These are phyloP conservation scores for Melangyna quadrimaculata DNA, from an alignment of 2,888 invertebrate species.

Conservation along the genomic window DNA sequence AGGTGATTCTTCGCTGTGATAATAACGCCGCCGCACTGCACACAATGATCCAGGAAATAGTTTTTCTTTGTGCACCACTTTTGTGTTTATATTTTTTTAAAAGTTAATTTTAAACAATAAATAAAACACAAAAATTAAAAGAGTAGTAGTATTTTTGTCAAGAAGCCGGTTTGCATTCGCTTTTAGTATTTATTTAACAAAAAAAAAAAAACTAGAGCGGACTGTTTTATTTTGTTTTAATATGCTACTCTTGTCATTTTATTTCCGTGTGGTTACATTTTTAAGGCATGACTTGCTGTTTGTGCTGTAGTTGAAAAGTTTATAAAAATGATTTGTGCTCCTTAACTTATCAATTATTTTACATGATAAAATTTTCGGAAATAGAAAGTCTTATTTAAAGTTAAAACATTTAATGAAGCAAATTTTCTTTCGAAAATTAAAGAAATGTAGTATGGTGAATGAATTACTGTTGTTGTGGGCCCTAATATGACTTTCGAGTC, in stretches of 20 bases:
- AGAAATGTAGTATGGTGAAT: too few relatives aligned
- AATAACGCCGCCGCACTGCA: background rate
- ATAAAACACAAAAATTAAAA: background rate
- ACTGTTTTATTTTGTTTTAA: background rate
- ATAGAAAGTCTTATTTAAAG: background rate
- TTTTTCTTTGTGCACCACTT: background rate
- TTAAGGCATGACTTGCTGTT: background rate
- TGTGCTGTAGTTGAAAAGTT: background rate
- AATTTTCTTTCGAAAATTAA: too few relatives aligned
- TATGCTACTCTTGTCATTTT: background rate
- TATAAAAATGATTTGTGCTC: background rate
- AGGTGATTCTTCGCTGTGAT: conserved; percentile 36
- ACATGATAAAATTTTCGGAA: background rate
- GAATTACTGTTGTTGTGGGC: too few relatives aligned
- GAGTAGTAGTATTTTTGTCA: conserved; percentile 36
- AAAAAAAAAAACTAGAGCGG: conserved; percentile 41
- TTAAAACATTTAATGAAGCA: too few relatives aligned
- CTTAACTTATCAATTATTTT: background rate
- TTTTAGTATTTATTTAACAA: conserved; percentile 30
- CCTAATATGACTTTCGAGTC: too few relatives aligned
- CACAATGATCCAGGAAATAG: conserved; percentile 55
- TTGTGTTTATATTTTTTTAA: background rate
- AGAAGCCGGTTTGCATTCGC: conserved; percentile 11
- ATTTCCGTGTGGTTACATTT: background rate
- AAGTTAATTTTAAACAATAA: conserved; percentile 40